phyloP scores from a whole-genome alignment of 2,888 invertebrate genomes.

The Epirrhoe tristata region DNA sequence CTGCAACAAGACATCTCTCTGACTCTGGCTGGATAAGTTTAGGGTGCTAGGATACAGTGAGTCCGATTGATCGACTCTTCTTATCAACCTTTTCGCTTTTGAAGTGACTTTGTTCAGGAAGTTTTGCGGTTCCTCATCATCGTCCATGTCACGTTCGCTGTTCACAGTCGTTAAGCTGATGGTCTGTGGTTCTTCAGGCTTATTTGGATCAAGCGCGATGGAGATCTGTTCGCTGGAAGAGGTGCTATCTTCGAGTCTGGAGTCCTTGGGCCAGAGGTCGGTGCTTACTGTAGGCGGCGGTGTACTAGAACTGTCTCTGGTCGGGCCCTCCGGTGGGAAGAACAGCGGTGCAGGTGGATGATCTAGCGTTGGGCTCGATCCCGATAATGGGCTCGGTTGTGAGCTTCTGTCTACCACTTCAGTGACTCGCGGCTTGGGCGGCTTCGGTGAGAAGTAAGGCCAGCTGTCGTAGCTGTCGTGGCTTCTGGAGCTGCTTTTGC shows the following conservation, averaged over 20 bases:
- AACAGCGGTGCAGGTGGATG: conserved; percentile 24
- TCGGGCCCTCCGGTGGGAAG: conserved; percentile 22
- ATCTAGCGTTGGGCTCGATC: background rate
- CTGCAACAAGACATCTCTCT: conserved; percentile 44
- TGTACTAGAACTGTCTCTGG: conserved; percentile 3
- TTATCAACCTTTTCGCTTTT: conserved; percentile 13
- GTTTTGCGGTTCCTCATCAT: background rate
- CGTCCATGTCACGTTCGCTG: background rate
- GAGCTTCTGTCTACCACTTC: conserved; percentile 26
- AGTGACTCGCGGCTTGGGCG: conserved; percentile 21
- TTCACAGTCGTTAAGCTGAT: conserved; percentile 9
- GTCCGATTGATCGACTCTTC: background rate
- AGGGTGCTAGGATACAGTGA: conserved; percentile 1
- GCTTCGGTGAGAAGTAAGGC: conserved; percentile 17
- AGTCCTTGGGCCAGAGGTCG: conserved; percentile 25
- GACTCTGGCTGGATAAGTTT: conserved; percentile 14
- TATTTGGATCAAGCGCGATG: conserved; percentile 2
- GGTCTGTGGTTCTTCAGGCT: background rate
- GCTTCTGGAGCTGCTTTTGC: conserved; percentile 1
- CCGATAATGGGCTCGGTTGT: conserved; percentile 17
- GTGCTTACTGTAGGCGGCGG: background rate
- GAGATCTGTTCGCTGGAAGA: conserved; percentile 12
- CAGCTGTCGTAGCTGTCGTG: conserved; percentile 9
- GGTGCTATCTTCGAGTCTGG: conserved; percentile 9
- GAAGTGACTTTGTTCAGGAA: conserved; percentile 17